Percentiles rank a stretch among this genome's conserved stretches.
Evolutionary conservation across 1,140 invertebrate species (phyloP).

Genomic region (Aphelenchoides besseyi): DNA sequence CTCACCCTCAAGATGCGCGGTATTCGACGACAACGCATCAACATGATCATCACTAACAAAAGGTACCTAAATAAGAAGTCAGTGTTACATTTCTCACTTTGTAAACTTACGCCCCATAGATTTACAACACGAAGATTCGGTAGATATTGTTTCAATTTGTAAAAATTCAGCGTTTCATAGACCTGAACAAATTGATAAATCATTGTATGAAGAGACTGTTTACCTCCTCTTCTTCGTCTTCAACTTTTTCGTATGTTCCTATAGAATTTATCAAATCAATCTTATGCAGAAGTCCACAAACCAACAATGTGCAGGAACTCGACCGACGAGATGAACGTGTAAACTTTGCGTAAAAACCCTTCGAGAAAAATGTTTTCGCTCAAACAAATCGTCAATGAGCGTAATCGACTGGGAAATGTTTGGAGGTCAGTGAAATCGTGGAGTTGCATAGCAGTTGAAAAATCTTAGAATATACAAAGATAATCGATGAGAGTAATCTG

Average conservation of each 20-base stretch:
- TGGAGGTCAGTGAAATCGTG: conserved; percentile 96
- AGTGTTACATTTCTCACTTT: not conserved
- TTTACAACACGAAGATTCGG: conserved; percentile 92
- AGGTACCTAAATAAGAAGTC: conserved; percentile 42
- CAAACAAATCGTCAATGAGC: conserved; percentile 91
- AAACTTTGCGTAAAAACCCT: conserved; percentile 99
- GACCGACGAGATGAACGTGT: conserved; percentile 98
- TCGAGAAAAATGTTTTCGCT: conserved; percentile 99
- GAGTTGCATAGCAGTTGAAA: conserved; percentile 70
- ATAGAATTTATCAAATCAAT: conserved; percentile 21
- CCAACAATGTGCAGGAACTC: conserved; percentile 96
- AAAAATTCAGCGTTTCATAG: conserved; percentile 98
- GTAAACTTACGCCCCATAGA: conserved; percentile 68
- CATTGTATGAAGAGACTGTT: conserved; percentile 85
- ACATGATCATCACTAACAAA: conserved; percentile 81
- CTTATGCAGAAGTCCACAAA: conserved; percentile 63
- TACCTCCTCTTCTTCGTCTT: conserved; percentile 93
- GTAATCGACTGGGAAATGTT: conserved; percentile 93
- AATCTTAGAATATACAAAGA: conserved; percentile 43
- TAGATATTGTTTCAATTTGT: conserved; percentile 91
- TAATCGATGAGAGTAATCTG: not conserved
- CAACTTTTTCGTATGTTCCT: conserved; percentile 97
- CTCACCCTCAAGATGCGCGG: conserved; percentile 84
- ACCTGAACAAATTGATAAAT: conserved; percentile 66
- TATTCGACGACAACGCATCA: conserved; percentile 78